A percentile compares a stretch with the other conserved stretches of the same genome.
These are phyloP conservation scores for Falco concolor DNA, from an alignment of 2,797 vertebrate genomes.

Conservation along the genomic window DNA sequence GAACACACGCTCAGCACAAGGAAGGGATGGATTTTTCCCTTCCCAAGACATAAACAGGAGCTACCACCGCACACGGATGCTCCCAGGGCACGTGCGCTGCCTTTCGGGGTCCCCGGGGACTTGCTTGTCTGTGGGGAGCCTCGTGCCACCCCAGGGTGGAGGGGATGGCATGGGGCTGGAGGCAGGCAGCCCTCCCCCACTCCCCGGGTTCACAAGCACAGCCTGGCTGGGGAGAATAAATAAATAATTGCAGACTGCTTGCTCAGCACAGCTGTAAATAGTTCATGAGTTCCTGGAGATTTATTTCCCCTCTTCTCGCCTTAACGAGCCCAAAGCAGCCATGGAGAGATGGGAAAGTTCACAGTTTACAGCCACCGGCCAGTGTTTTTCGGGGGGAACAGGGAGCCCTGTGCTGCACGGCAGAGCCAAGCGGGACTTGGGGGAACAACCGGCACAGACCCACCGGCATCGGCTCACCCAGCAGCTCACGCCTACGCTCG, in stretches of 20 bases:
- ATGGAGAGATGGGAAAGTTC: background rate
- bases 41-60: background rate
- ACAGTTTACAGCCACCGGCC: background rate
- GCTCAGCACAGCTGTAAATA: slow-evolving; percentile 24
- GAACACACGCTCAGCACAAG: background rate
- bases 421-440: background rate
- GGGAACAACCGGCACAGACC: background rate
- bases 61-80: background rate
- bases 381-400: rapidly evolving
- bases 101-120: background rate
- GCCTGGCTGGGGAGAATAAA: background rate
- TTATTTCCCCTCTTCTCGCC: background rate
- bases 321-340: background rate
- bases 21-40: background rate
- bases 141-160: background rate
- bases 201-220: background rate
- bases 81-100: background rate
- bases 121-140: background rate
- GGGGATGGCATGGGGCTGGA: rapidly evolving
- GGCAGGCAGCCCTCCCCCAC: background rate
- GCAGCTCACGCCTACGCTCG: rapidly evolving
- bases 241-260: background rate
- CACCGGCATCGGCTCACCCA: background rate
- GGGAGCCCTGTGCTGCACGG: background rate
- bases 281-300: slow-evolving; percentile 24